Conservation (phyloP, 2,888 invertebrate genomes). For the Megaustenia siamemsis region DNA sequence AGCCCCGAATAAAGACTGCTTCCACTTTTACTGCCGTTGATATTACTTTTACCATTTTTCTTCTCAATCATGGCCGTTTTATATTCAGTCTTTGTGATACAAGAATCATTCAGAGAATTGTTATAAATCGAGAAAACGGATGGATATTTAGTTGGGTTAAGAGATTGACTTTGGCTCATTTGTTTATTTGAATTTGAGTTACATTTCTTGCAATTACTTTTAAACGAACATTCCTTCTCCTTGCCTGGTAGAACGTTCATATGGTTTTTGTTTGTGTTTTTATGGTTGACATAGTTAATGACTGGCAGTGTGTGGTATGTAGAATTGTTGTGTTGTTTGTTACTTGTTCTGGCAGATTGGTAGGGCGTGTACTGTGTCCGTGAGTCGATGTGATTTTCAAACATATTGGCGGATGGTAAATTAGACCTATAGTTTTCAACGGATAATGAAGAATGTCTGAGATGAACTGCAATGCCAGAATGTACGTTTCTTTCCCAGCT, state of each 20-base stretch:
- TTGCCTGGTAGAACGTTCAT: neutral
- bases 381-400: neutral
- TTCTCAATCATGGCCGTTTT: neutral
- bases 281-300: neutral
- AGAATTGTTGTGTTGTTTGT: slow-evolving; percentile 29
- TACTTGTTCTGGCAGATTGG: neutral
- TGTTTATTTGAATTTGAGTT: neutral
- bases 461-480: neutral
- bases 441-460: slow-evolving; percentile 16
- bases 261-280: neutral
- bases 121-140: neutral
- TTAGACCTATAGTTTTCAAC: neutral
- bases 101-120: neutral
- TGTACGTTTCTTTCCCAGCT: neutral
- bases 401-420: neutral
- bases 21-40: slow-evolving; percentile 9
- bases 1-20: neutral
- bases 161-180: neutral
- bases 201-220: neutral
- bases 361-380: neutral
- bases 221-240: neutral
- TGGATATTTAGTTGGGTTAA: neutral
- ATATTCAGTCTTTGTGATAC: neutral
- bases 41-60: neutral
- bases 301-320: neutral